Base-by-base conservation (phyloP, 2,888 invertebrate species). In the Stratiomys singularior region DNA sequence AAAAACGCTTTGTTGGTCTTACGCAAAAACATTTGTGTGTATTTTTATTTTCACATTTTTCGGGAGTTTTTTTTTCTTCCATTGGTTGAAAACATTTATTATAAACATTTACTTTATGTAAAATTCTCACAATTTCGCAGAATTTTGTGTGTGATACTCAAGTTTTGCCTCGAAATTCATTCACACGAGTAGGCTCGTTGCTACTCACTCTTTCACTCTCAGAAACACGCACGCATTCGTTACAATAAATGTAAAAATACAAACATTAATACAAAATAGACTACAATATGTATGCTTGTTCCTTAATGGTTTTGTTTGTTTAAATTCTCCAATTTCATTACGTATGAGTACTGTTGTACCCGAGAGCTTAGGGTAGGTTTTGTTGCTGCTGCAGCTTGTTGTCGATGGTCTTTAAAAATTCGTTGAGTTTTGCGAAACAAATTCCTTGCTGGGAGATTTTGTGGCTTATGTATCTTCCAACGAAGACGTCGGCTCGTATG, bases 381-480 rank as follows among this genome's bases (percentile, higher is more conserved):
- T 60, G 60, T 60, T 60, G 69, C 13, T n/a, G 46, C 23, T 47
- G 46, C 47, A 18, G 1, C 46, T 69, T 46, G 4, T 69, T 46
- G 28, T 21, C 13, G 18, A n/a, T 47, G 25, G 18, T 69, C 46
- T 44, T 21, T 9, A 74, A 25, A 23, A 74, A 74, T 37, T 74
- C 58, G 15, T 27, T 47, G 7, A 74, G 58, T 44, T 74, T 60
- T 11, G n/a, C 15, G 23, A 78, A 66, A 44, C 78, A 78, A n/a
- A 44, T 13, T n/a, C 63, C 63, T 76, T 78, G 76, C 13, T 69
- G 63, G 37, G 76, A 67, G 15, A 71, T 78, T 18, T 56, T 58
- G 52, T 52, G 56, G 30, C 5, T 60, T 25, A 71, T 67, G n/a
- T 76, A 60, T n/a, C 58, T n/a, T 1, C 23, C 56, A 47, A 76